These are phyloP conservation scores for Cosmorhoe ocellata DNA, from an alignment of 2,888 invertebrate species.

Conservation along the genomic window DNA sequence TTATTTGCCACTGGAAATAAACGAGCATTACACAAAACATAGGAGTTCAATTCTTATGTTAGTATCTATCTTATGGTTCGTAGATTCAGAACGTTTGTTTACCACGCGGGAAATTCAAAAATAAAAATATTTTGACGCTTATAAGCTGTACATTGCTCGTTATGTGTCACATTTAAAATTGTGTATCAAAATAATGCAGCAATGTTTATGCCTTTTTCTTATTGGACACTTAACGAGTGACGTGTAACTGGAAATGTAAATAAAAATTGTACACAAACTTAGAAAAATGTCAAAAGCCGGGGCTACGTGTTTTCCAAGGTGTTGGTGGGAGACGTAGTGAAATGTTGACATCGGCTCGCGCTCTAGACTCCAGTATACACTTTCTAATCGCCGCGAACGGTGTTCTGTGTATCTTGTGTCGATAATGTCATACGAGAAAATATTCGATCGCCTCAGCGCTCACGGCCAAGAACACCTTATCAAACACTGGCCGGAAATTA, in stretches of 20 bases:
- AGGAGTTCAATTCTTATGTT: too few species aligned
- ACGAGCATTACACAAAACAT: too few species aligned
- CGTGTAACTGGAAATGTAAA: conserved; percentile 26
- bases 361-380: conserved; percentile 61
- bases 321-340: conserved; percentile 73
- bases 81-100: conserved; percentile 13
- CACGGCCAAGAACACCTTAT: conserved; percentile 92
- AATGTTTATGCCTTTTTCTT: conserved; percentile 9
- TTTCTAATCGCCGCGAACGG: conserved; percentile 74
- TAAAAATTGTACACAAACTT: conserved; percentile 29
- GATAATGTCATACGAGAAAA: conserved; percentile 77
- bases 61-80: not conserved
- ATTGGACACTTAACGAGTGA: not conserved
- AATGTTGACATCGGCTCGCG: conserved; percentile 58
- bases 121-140: not conserved
- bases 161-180: not conserved
- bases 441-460: conserved; percentile 77
- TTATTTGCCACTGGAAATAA: too few species aligned
- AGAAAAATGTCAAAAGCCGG: conserved; percentile 35
- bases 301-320: conserved; percentile 64
- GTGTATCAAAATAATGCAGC: not conserved
- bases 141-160: conserved; percentile 2
- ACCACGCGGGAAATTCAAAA: conserved; percentile 15
- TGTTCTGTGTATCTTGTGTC: conserved; percentile 11
- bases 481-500: conserved; percentile 89